Evolutionary conservation across 2,797 vertebrate genomes (phyloP).

Genomic region (Cyclopterus lumpus): DNA sequence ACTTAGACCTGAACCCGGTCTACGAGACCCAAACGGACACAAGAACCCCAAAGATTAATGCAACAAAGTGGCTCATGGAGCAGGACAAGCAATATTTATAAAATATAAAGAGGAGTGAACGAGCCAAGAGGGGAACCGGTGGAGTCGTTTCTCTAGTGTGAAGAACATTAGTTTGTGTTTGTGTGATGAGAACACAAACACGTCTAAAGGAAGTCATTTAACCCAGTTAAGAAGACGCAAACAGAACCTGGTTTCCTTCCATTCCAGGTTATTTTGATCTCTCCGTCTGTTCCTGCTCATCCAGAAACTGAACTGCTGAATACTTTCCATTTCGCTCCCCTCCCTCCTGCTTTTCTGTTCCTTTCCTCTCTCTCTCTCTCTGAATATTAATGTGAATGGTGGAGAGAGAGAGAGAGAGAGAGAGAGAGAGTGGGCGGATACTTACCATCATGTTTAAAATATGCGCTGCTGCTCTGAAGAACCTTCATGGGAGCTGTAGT

Average conservation of each 20-base stretch:
- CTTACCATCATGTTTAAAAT: neutral
- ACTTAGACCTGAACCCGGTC: neutral
- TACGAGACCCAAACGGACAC: neutral
- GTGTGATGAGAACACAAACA: too few relatives aligned
- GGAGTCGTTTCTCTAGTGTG: too few relatives aligned
- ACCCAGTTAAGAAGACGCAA: too few relatives aligned
- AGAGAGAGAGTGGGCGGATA: neutral
- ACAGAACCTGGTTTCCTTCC: too few relatives aligned
- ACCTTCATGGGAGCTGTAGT: conserved; percentile 2
- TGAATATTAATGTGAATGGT: too few relatives aligned
- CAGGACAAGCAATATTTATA: too few relatives aligned
- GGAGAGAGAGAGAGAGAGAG: too few relatives aligned
- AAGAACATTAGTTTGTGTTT: too few relatives aligned
- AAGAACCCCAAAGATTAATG: neutral
- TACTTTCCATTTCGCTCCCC: conserved; percentile 71
- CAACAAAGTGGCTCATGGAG: neutral
- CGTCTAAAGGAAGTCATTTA: too few relatives aligned
- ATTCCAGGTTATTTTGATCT: conserved; percentile 66
- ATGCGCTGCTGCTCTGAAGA: neutral
- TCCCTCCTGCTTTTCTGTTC: conserved; percentile 40
- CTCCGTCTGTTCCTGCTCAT: conserved; percentile 91
- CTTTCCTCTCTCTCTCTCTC: conserved; percentile 17
- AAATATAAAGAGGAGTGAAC: too few relatives aligned
- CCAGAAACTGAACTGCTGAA: conserved; percentile 81
- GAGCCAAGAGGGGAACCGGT: too few relatives aligned